phyloP scores from a whole-genome alignment of 2,797 vertebrate species.

The Ptychobarbus kaznakovi region DNA sequence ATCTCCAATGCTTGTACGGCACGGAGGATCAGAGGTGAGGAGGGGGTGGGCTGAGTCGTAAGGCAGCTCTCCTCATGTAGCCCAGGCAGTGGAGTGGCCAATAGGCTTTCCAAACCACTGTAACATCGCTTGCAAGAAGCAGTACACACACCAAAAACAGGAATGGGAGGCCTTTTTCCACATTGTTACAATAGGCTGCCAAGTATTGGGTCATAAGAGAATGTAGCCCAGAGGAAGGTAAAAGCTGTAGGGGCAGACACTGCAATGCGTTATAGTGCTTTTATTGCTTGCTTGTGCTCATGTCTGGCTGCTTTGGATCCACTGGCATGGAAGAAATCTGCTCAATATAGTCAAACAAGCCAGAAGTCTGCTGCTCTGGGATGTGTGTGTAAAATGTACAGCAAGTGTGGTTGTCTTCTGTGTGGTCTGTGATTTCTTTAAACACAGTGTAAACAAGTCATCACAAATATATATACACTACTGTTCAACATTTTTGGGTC shows the following conservation, averaged over 20 bases:
- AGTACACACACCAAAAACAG: constrained; percentile 53
- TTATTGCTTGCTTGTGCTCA: constrained; percentile 50
- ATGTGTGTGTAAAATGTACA: constrained; percentile 23
- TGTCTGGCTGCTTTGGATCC: constrained; percentile 27
- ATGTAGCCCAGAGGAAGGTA: constrained; percentile 57
- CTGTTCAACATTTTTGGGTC: background rate
- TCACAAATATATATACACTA: background rate
- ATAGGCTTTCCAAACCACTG: constrained; percentile 61
- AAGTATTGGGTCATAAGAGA: constrained; percentile 60
- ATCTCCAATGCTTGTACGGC: constrained; percentile 55
- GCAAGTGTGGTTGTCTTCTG: background rate
- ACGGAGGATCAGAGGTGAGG: constrained; percentile 31
- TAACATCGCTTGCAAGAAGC: constrained; percentile 55
- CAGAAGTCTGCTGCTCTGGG: background rate
- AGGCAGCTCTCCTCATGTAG: constrained; percentile 73
- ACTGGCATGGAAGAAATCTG: constrained; percentile 14
- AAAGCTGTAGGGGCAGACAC: constrained; percentile 53
- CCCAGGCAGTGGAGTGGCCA: constrained; percentile 64
- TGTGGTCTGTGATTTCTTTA: background rate
- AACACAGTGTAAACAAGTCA: background rate
- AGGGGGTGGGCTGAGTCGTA: constrained; percentile 65
- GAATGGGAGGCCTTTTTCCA: constrained; percentile 54
- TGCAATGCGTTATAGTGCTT: constrained; percentile 55
- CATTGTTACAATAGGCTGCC: constrained; percentile 50
- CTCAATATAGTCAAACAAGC: background rate